Conservation (phyloP, 2,888 invertebrate genomes). For the Drosophila prostipennis region DNA sequence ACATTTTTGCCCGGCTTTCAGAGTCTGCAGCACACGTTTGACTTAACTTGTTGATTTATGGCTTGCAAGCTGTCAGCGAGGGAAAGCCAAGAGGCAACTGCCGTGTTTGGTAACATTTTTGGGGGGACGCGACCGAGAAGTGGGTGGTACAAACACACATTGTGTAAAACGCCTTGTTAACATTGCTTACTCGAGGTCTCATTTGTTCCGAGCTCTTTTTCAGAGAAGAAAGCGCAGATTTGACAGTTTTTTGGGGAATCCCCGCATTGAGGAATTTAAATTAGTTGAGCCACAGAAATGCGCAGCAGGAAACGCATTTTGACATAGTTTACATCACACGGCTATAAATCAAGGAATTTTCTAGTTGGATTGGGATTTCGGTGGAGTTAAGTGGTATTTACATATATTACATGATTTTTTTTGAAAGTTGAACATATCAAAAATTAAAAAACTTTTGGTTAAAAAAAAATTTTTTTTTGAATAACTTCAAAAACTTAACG, state of each 20-base stretch:
- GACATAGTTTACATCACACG: slow-evolving; percentile 60
- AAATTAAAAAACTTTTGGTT: too few relatives aligned
- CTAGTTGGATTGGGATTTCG: not conserved
- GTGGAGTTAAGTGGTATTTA: not conserved
- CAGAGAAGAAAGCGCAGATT: slow-evolving; percentile 39
- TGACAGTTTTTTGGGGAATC: slow-evolving; percentile 31
- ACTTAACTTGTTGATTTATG: slow-evolving; percentile 82
- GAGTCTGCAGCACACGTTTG: slow-evolving; percentile 71
- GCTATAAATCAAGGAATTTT: slow-evolving; percentile 58
- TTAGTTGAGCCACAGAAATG: slow-evolving; percentile 56
- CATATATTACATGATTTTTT: too few relatives aligned
- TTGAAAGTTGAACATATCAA: too few relatives aligned
- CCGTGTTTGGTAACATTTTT: slow-evolving; percentile 55
- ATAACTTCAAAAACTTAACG: not conserved
- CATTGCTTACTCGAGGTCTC: slow-evolving; percentile 60
- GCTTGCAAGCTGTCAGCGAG: slow-evolving; percentile 71
- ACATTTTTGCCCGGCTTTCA: slow-evolving; percentile 53
- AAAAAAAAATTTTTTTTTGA: too few relatives aligned
- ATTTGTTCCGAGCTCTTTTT: slow-evolving; percentile 54
- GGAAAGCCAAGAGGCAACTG: slow-evolving; percentile 56
- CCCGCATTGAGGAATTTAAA: slow-evolving; percentile 64
- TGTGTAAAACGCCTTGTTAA: slow-evolving; percentile 80
- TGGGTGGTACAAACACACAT: slow-evolving; percentile 31
- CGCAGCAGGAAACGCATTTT: slow-evolving; percentile 70
- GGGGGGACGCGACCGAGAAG: not conserved